phyloP scores from a whole-genome alignment of 2,888 invertebrate genomes.

The Drosophila macrospina region DNA sequence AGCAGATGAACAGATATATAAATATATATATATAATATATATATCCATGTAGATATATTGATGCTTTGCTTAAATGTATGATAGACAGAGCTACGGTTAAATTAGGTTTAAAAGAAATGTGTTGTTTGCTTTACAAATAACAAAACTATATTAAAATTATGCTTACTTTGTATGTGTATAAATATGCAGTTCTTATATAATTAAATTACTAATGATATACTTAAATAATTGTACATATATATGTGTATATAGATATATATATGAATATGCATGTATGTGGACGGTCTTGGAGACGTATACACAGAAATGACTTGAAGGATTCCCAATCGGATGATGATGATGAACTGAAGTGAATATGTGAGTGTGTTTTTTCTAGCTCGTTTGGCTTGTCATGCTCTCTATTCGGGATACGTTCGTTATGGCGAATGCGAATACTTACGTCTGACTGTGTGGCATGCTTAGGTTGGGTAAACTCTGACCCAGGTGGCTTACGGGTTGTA shows the following conservation, averaged over 20 bases:
- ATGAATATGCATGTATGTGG: constrained; percentile 43
- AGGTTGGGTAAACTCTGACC: constrained; percentile 94
- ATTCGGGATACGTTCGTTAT: constrained; percentile 10
- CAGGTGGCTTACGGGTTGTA: constrained; percentile 89
- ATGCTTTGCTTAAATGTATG: constrained; percentile 6
- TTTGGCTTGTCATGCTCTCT: constrained; percentile 43
- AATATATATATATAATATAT: no score
- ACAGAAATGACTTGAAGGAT: constrained; percentile 53
- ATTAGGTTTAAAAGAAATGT: constrained; percentile 33
- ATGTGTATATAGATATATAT: no score
- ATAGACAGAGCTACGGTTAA: constrained; percentile 10
- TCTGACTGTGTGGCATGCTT: constrained; percentile 84
- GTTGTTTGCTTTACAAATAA: constrained; percentile 53
- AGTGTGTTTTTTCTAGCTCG: constrained; percentile 5
- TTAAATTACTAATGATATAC: constrained; percentile 16
- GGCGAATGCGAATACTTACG: constrained; percentile 75
- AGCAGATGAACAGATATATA: constrained; percentile 27
- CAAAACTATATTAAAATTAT: constrained; percentile 46
- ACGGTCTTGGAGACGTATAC: constrained; percentile 54
- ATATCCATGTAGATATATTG: constrained; percentile 8
- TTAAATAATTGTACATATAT: constrained; percentile 32
- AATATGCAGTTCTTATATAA: constrained; percentile 41
- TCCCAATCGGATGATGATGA: constrained; percentile 46
- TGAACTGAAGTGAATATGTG: constrained; percentile 4
- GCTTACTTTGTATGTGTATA: constrained; percentile 47